These are phyloP conservation scores for Paguma larvata DNA, from an alignment of 2,797 vertebrate species.

Conservation along the genomic window DNA sequence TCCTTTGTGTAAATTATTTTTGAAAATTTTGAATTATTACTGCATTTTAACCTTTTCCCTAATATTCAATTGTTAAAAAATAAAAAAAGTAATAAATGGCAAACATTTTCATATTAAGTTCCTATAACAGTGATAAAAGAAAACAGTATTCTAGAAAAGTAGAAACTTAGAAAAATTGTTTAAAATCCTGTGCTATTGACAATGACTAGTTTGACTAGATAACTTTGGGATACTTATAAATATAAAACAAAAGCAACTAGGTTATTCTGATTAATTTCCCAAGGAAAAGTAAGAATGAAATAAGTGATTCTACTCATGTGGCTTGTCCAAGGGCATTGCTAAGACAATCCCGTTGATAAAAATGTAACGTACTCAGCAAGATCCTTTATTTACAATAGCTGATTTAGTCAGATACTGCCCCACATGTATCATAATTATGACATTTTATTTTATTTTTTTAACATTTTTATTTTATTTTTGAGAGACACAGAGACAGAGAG, in stretches of 20 bases:
- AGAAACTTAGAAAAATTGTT: neutral
- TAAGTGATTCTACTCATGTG: neutral
- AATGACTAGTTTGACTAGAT: neutral
- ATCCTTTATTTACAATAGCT: neutral
- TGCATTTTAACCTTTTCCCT: neutral
- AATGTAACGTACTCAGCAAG: neutral
- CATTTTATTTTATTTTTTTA: neutral
- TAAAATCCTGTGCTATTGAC: neutral
- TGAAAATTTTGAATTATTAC: neutral
- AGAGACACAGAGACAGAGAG: too few relatives aligned
- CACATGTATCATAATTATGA: neutral
- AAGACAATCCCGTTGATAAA: constrained; percentile 6
- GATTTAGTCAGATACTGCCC: neutral
- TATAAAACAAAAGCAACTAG: neutral
- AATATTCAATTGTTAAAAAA: neutral
- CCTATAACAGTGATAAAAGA: neutral
- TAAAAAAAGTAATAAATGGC: neutral
- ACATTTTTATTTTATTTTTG: too few relatives aligned
- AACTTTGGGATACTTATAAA: neutral
- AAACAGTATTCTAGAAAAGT: neutral
- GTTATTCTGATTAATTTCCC: neutral
- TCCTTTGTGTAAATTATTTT: neutral
- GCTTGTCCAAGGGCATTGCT: neutral
- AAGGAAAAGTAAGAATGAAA: neutral
- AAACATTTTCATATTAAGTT: neutral